phyloP scores from a whole-genome alignment of 1,140 invertebrate species.

The Dufourea novaeangliae region DNA sequence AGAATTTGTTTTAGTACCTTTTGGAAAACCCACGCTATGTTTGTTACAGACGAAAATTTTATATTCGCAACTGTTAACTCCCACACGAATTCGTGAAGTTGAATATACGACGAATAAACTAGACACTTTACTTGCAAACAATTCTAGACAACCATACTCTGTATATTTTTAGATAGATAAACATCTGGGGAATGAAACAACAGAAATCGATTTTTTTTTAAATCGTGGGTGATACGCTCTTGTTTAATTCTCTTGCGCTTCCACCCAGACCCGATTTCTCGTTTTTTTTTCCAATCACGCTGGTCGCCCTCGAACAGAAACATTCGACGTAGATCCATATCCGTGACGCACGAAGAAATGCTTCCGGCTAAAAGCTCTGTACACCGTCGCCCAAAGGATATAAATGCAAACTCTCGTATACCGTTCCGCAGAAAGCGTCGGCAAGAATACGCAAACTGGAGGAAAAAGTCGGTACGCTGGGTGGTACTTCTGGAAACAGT shows the following conservation, averaged over 20 bases:
- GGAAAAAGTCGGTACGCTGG: background rate
- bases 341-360: background rate
- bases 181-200: background rate
- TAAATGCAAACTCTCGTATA: conserved; percentile 32
- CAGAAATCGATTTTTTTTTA: background rate
- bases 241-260: background rate
- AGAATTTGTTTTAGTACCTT: too few species aligned
- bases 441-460: conserved; percentile 30
- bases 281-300: conserved; percentile 5
- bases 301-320: conserved; percentile 7
- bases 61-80: too few species aligned
- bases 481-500: background rate
- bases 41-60: too few species aligned
- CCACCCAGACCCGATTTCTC: background rate
- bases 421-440: conserved; percentile 14
- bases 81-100: too few species aligned
- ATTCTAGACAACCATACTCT: background rate
- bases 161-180: background rate
- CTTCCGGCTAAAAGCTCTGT: conserved; percentile 4
- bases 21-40: background rate
- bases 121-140: too few species aligned
- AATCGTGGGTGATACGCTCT: background rate
- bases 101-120: too few species aligned
- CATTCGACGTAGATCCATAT: background rate
- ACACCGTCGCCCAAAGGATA: conserved; percentile 1